Percentiles rank a stretch among this genome's conserved stretches.
Evolutionary conservation across 2,113 vertebrate species (phyloP).

Genomic region (Falcunculus frontatus): DNA sequence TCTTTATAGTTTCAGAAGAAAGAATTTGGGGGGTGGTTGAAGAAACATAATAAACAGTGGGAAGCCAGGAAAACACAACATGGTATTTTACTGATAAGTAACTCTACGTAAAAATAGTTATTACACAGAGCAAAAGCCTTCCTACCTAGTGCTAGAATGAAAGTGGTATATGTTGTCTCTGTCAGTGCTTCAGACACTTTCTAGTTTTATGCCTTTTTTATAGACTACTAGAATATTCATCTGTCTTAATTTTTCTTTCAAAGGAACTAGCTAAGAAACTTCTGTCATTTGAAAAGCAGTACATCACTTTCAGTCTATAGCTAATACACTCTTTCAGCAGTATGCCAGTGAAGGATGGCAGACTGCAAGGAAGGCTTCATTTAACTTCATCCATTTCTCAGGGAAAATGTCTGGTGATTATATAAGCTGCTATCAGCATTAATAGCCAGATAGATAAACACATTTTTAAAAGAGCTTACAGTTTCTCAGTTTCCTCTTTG

Average conservation of each 20-base stretch:
- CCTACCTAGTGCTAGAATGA: not conserved
- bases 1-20: not conserved
- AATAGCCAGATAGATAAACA: slow-evolving; percentile 45
- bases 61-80: not conserved
- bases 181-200: not conserved
- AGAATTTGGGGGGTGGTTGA: not conserved
- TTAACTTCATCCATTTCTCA: slow-evolving; percentile 55
- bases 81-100: not conserved
- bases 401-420: slow-evolving; percentile 20
- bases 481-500: slow-evolving; percentile 31
- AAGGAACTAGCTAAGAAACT: not conserved
- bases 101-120: not conserved
- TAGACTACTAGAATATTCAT: slow-evolving; percentile 18
- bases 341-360: slow-evolving; percentile 34
- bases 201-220: slow-evolving; percentile 10
- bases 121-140: not conserved
- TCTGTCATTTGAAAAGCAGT: not conserved
- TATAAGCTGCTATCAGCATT: slow-evolving; percentile 35
- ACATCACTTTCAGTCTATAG: slow-evolving; percentile 24
- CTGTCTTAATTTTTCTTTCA: slow-evolving; percentile 30
- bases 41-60: not conserved
- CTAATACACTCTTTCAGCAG: slow-evolving; percentile 1
- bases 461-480: slow-evolving; percentile 41
- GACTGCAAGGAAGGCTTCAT: slow-evolving; percentile 24
- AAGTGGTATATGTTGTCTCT: not conserved